Evolutionary conservation across 2,113 vertebrate species (phyloP).

Genomic region (Bos javanicus): DNA sequence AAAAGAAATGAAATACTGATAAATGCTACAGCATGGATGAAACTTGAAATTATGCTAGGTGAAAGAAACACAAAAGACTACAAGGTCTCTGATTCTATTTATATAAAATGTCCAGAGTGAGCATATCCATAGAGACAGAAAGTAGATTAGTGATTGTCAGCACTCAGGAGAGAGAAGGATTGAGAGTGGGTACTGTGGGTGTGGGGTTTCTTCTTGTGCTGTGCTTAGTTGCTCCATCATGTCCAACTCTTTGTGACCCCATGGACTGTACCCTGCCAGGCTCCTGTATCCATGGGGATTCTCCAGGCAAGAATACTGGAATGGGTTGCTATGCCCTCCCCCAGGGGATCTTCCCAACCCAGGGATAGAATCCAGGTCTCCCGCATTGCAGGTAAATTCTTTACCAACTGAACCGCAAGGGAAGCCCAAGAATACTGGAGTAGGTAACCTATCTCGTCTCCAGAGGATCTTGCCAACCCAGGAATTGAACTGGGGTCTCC

Average conservation of each 20-base stretch:
- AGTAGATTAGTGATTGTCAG: background rate
- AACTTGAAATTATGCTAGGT: background rate
- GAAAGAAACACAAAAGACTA: background rate
- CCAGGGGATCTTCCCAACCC: background rate
- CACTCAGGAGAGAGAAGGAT: background rate
- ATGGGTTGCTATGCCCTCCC: background rate
- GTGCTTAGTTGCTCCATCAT: background rate
- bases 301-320: background rate
- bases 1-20: background rate
- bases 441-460: background rate
- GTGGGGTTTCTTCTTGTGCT: background rate
- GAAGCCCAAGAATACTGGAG: background rate
- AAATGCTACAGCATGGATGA: background rate
- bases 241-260: background rate
- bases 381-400: background rate
- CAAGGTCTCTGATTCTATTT: background rate
- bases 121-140: background rate
- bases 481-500: background rate
- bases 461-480: accelerated
- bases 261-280: background rate
- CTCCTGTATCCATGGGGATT: background rate
- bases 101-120: background rate
- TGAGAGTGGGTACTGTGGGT: background rate
- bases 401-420: background rate
- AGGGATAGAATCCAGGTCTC: background rate